Evolutionary conservation across 2,797 vertebrate species (phyloP).

Genomic region (Gymnoscopelus braueri): DNA sequence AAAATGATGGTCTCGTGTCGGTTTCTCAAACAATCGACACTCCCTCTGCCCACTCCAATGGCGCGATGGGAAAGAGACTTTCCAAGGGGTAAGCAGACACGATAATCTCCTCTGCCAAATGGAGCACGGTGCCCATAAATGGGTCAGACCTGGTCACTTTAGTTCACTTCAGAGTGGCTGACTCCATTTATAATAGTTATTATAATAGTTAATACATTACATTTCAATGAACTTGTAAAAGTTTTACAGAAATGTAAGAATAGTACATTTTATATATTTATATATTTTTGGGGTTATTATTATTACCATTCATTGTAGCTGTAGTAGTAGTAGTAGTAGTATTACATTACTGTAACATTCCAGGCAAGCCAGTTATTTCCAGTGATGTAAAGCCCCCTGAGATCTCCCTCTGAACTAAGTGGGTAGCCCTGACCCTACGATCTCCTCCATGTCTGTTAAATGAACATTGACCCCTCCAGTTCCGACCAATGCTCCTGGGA

Average conservation of each 20-base stretch:
- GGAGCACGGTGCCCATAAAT: slow-evolving; percentile 19
- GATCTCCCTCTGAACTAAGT: slow-evolving; percentile 10
- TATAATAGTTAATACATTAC: slow-evolving; percentile 17
- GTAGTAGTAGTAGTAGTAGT: too few species aligned
- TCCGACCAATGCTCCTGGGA: slow-evolving; percentile 9
- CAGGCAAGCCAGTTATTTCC: neutral
- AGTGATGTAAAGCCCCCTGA: slow-evolving; percentile 13
- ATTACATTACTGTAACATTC: slow-evolving; percentile 6
- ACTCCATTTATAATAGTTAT: slow-evolving; percentile 14
- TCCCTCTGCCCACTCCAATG: slow-evolving; percentile 31
- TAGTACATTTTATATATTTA: too few species aligned
- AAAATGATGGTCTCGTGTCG: slow-evolving; percentile 67
- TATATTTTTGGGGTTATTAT: too few species aligned
- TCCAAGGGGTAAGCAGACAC: slow-evolving; percentile 59
- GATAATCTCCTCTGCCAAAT: slow-evolving; percentile 50
- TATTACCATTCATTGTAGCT: too few species aligned
- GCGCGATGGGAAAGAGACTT: slow-evolving; percentile 56
- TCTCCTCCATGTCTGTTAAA: slow-evolving; percentile 17
- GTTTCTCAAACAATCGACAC: slow-evolving; percentile 54
- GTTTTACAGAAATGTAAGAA: too few species aligned
- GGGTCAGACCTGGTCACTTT: slow-evolving; percentile 38
- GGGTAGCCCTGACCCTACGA: slow-evolving; percentile 23
- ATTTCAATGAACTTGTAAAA: too few species aligned
- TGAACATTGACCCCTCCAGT: slow-evolving; percentile 15
- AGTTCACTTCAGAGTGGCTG: slow-evolving; percentile 33